Evolutionary conservation across 2,888 invertebrate genomes (phyloP).

Genomic region (Hoplodrina ambigua): DNA sequence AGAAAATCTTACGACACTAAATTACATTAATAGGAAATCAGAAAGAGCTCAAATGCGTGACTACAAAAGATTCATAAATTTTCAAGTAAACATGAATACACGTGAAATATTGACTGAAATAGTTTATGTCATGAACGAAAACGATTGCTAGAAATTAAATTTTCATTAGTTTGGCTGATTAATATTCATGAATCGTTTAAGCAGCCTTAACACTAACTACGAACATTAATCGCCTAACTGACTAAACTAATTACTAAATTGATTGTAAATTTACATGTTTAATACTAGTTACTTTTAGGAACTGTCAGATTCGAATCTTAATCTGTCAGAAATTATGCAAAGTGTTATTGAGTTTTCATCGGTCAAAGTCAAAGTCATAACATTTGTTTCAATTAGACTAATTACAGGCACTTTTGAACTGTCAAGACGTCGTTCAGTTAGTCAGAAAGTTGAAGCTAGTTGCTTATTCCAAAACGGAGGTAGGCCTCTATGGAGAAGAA

Average conservation of each 20-base stretch:
- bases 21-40: neutral
- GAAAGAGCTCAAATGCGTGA: constrained; percentile 6
- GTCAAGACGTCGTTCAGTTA: no score
- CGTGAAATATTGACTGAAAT: constrained; percentile 17
- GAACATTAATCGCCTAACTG: constrained; percentile 11
- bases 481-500: no score
- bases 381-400: no score
- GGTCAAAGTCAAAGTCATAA: no score
- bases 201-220: neutral
- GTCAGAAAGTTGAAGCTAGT: no score
- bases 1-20: neutral
- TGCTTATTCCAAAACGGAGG: no score
- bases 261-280: constrained; percentile 2
- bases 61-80: neutral
- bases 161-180: neutral
- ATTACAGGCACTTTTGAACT: no score
- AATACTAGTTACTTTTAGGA: no score
- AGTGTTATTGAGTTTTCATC: no score
- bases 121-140: constrained; percentile 25
- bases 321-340: no score
- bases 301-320: no score
- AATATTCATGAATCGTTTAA: neutral
- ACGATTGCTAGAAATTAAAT: neutral
- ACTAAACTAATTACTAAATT: neutral
- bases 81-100: constrained; percentile 7